Base-by-base conservation (phyloP, 2,113 vertebrate genomes). In the Macroglossus sobrinus region DNA sequence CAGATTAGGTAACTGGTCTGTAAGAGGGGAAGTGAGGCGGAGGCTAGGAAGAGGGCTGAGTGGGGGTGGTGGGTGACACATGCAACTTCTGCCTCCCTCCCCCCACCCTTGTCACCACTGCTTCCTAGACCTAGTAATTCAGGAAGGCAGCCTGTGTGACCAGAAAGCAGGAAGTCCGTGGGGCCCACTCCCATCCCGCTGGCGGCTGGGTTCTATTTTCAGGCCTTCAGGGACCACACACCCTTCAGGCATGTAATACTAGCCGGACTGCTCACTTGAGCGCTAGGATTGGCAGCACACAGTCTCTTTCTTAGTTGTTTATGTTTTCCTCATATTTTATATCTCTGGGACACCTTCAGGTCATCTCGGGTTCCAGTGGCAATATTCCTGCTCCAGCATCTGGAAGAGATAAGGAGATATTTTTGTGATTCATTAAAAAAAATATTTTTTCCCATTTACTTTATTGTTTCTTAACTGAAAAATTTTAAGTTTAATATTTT, bases 71-170 rank as follows among this genome's bases (percentile, higher is more conserved):
- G 15, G 24, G 7, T 43, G 90, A 97, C 89, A 55, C 11, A 28
- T 76, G 87, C 84, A 33, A 47, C 74, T 68, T 35, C 47, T 69
- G 89, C 61, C n/a, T 18, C 79, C 35, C 5, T 0, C 74, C 40
- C 71, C 14, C 14, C 22, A 16, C 47, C 21, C 69, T 21, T 85
- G 76, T 90, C 96, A 96, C 66, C 87, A 33, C 78, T 2, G 16
- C 47, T 97, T 95, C 94, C 87, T 64, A 84, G 87, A 84, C 75
- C 87, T 33, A 10, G 61, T 88, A 84, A 95, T 96, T 88, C 94
- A 76, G 90, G 97, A 95, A 94, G 91, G 63, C 76, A 47, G 85
- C 63, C 66, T 53, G 71, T 74, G 81, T 38, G 30, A 75, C 78
- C 74, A 35, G 76, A 88, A 81, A 71, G 93, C 94, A 94, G 90